These are phyloP conservation scores for Drosophila mimetica DNA, from an alignment of 2,888 invertebrate genomes.

Conservation along the genomic window DNA sequence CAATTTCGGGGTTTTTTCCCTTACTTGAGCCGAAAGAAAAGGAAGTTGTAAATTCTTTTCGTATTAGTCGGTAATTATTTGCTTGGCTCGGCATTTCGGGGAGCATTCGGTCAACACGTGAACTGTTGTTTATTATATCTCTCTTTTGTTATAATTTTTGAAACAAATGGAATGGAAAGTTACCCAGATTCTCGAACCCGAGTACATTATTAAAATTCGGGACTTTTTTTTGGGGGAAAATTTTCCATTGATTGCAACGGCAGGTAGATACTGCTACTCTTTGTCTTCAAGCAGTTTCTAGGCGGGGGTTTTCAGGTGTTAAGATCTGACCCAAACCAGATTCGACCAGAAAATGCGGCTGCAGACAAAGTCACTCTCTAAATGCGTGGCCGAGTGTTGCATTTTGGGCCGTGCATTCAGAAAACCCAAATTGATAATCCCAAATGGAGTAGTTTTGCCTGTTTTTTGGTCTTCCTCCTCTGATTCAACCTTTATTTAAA, in stretches of 20 bases:
- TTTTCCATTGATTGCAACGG: slow-evolving; percentile 22
- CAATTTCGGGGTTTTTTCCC: slow-evolving; percentile 12
- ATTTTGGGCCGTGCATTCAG: not conserved
- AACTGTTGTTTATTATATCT: slow-evolving; percentile 11
- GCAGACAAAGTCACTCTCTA: slow-evolving; percentile 22
- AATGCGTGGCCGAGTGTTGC: slow-evolving; percentile 14
- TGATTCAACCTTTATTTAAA: not conserved
- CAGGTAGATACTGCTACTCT: slow-evolving; percentile 13
- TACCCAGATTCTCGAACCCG: slow-evolving; percentile 19
- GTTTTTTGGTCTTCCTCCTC: not conserved
- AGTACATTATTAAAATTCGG: slow-evolving; percentile 4
- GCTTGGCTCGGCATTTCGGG: slow-evolving; percentile 30
- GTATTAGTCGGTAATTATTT: slow-evolving; percentile 45
- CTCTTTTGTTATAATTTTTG: slow-evolving; percentile 8
- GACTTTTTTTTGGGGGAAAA: slow-evolving; percentile 15
- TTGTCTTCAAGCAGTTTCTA: slow-evolving; percentile 17
- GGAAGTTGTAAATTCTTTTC: slow-evolving; percentile 53
- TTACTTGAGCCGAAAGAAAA: slow-evolving; percentile 13
- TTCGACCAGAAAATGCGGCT: slow-evolving; percentile 18
- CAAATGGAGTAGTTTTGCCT: slow-evolving; percentile 1
- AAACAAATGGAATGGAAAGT: slow-evolving; percentile 33
- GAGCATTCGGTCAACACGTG: slow-evolving; percentile 38
- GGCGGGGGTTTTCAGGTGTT: slow-evolving; percentile 14
- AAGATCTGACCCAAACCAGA: slow-evolving; percentile 38
- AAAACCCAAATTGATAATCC: not conserved